Conservation (phyloP, 2,888 invertebrate species). For the Lottia scabra region DNA sequence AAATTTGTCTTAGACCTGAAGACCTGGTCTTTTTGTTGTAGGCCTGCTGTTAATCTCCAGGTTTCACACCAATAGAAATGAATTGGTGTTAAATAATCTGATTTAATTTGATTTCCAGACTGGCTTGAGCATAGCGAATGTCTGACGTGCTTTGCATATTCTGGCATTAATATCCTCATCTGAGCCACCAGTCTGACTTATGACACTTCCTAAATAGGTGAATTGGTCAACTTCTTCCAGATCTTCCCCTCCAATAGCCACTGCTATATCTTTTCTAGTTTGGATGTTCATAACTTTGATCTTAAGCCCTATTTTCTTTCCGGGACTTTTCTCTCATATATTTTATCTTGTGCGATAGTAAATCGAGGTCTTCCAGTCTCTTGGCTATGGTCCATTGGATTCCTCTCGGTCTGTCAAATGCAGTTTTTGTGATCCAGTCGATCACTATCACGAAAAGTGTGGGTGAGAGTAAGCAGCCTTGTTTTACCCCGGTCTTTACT, state of each 20-base stretch:
- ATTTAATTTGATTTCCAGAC: too few species aligned
- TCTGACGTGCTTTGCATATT: too few species aligned
- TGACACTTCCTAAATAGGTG: too few species aligned
- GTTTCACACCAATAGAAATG: constrained; percentile 13
- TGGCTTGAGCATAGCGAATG: too few species aligned
- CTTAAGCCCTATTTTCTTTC: constrained; percentile 8
- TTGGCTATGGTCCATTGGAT: constrained; percentile 13
- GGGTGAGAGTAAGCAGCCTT: constrained; percentile 17
- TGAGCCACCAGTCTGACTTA: too few species aligned
- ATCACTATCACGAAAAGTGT: constrained; percentile 15
- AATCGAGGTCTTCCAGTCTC: constrained; percentile 21
- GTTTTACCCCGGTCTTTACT: constrained; percentile 8
- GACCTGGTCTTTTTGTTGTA: constrained; percentile 10
- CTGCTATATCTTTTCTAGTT: constrained; percentile 9
- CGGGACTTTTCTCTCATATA: too few species aligned
- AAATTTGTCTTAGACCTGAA: too few species aligned
- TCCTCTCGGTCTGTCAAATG: constrained; percentile 7
- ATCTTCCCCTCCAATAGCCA: too few species aligned
- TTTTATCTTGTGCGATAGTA: constrained; percentile 13
- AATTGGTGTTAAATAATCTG: too few species aligned
- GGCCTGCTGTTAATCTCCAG: constrained; percentile 5
- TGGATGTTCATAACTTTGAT: constrained; percentile 16
- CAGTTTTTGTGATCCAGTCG: constrained; percentile 16
- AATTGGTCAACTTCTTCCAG: too few species aligned
- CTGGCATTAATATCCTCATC: too few species aligned